Evolutionary conservation across 2,797 vertebrate genomes (phyloP).

Genomic region (Poecilia velifera): DNA sequence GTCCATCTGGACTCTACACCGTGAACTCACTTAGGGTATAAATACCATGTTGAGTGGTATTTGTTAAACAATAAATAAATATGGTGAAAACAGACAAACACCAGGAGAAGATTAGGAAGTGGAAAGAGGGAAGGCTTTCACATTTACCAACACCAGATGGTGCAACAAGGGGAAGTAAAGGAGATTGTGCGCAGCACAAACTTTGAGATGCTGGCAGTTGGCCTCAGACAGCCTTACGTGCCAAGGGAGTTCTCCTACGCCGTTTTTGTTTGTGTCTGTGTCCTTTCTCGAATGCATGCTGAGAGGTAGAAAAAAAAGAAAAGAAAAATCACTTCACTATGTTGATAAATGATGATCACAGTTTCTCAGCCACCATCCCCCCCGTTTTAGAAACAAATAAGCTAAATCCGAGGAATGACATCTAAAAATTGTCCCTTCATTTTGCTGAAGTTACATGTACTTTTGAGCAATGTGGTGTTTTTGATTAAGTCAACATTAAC

Average conservation of each 20-base stretch:
- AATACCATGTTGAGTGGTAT: neutral
- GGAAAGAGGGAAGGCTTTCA: neutral
- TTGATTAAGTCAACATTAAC: neutral
- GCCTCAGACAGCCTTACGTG: neutral
- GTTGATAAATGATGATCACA: neutral
- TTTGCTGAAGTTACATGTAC: neutral
- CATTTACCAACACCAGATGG: conserved; percentile 10
- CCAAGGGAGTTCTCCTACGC: neutral
- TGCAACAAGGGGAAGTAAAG: conserved; percentile 6
- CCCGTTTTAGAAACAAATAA: neutral
- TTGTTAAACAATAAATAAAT: conserved; percentile 8
- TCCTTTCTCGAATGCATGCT: neutral
- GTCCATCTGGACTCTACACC: conserved; percentile 1
- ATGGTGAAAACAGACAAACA: neutral
- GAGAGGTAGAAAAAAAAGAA: neutral
- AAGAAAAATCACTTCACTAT: neutral
- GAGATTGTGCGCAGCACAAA: neutral
- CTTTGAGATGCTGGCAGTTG: conserved; percentile 1
- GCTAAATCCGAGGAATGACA: neutral
- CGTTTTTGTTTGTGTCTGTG: neutral
- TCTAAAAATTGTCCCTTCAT: neutral
- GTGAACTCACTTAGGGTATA: neutral
- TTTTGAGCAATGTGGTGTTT: neutral
- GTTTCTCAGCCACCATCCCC: neutral
- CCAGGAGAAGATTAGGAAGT: neutral